These are phyloP conservation scores for Artibeus jamaicensis DNA, from an alignment of 2,797 vertebrate species.

Conservation along the genomic window DNA sequence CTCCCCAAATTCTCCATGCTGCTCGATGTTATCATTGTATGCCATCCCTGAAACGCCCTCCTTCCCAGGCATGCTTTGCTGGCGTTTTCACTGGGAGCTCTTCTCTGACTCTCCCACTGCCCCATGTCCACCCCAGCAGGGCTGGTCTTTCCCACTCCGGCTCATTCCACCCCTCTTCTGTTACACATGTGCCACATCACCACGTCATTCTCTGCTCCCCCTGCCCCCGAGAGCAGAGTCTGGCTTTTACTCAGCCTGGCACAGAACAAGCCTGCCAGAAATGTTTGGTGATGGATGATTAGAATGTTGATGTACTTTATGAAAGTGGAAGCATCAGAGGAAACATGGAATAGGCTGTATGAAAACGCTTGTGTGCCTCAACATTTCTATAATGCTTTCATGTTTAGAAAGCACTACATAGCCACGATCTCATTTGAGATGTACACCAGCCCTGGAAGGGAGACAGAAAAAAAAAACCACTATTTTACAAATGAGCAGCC, in stretches of 20 bases:
- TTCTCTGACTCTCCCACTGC: not conserved
- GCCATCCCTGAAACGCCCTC: not conserved
- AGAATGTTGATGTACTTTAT: not conserved
- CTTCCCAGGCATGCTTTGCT: not conserved
- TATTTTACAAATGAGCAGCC: slow-evolving; percentile 20
- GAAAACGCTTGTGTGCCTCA: not conserved
- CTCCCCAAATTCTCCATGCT: not conserved
- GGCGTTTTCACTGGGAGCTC: not conserved
- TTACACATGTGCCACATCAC: too few species aligned
- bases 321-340: not conserved
- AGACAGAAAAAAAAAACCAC: not conserved
- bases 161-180: not conserved
- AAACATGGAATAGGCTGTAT: not conserved
- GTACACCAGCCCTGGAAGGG: not conserved
- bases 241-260: not conserved
- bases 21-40: not conserved
- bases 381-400: not conserved
- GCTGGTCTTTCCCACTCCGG: not conserved
- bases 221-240: not conserved
- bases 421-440: not conserved
- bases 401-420: not conserved
- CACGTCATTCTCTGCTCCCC: not conserved
- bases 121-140: not conserved
- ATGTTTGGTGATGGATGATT: not conserved
- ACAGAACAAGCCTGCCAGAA: not conserved